Evolutionary conservation across 1,140 invertebrate species (phyloP).

Genomic region (Monomorium pharaonis): DNA sequence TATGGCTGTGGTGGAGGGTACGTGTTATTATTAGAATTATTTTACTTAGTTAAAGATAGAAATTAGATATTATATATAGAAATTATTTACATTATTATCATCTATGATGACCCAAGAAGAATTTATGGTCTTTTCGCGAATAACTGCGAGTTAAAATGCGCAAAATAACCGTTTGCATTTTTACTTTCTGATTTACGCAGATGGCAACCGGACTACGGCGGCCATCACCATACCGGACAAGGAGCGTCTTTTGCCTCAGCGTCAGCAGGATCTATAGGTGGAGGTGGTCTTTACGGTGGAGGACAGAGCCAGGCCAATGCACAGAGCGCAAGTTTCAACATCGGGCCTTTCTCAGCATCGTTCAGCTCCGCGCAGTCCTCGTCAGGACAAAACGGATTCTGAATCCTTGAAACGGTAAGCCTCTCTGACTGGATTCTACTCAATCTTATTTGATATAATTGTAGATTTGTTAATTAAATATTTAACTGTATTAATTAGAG

Average conservation of each 20-base stretch:
- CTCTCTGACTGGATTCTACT: background rate
- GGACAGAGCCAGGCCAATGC: conserved; percentile 69
- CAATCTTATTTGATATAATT: background rate
- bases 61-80: background rate
- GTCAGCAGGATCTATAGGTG: conserved; percentile 69
- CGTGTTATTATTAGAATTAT: background rate
- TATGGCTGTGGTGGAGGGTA: conserved; percentile 65
- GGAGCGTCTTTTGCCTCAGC: conserved; percentile 74
- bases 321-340: conserved; percentile 74
- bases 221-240: conserved; percentile 58
- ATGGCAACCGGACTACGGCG: conserved; percentile 59
- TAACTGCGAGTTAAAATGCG: background rate
- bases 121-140: background rate
- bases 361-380: conserved; percentile 72
- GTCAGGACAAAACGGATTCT: conserved; percentile 1
- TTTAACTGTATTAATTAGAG: background rate
- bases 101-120: background rate
- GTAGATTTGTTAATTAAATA: background rate
- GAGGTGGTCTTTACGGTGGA: conserved; percentile 49
- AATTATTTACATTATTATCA: background rate
- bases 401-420: conserved; percentile 11
- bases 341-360: conserved; percentile 75
- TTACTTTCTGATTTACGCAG: conserved; percentile 21
- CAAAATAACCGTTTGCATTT: conserved; percentile 27
- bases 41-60: background rate